Evolutionary conservation across 2,113 vertebrate genomes (phyloP).

Genomic region (Perca schrenkii): DNA sequence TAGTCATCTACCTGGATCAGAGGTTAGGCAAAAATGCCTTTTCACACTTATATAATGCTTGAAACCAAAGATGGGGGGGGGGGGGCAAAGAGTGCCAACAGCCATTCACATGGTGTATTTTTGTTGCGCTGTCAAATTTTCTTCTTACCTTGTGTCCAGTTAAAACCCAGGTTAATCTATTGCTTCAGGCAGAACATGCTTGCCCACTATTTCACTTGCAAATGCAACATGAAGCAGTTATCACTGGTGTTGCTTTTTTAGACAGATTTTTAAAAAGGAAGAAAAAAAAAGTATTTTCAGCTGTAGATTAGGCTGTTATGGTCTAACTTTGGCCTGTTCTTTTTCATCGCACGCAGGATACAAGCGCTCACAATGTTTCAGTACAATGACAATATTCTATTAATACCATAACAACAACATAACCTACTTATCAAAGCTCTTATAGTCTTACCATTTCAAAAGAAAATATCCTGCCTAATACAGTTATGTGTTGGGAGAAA

Average conservation of each 20-base stretch:
- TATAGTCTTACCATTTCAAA: slow-evolving; percentile 54
- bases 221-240: not conserved
- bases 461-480: slow-evolving; percentile 69
- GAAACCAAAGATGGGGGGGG: not conserved
- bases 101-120: not conserved
- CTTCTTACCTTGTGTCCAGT: not conserved
- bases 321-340: slow-evolving; percentile 40
- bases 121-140: not conserved
- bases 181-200: not conserved
- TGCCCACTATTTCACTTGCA: too few relatives aligned
- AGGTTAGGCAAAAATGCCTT: not conserved
- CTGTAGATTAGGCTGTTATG: slow-evolving; percentile 22
- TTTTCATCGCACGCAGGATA: slow-evolving; percentile 21
- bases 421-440: slow-evolving; percentile 65
- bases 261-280: not conserved
- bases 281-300: not conserved
- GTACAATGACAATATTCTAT: slow-evolving; percentile 71
- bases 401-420: slow-evolving; percentile 67
- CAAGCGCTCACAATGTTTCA: slow-evolving; percentile 43
- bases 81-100: not conserved
- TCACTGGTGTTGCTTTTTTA: not conserved
- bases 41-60: not conserved
- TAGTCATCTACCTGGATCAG: not conserved
- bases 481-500: slow-evolving; percentile 47
- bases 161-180: not conserved